phyloP scores from a whole-genome alignment of 2,113 vertebrate species.

The Prunella fulvescens region DNA sequence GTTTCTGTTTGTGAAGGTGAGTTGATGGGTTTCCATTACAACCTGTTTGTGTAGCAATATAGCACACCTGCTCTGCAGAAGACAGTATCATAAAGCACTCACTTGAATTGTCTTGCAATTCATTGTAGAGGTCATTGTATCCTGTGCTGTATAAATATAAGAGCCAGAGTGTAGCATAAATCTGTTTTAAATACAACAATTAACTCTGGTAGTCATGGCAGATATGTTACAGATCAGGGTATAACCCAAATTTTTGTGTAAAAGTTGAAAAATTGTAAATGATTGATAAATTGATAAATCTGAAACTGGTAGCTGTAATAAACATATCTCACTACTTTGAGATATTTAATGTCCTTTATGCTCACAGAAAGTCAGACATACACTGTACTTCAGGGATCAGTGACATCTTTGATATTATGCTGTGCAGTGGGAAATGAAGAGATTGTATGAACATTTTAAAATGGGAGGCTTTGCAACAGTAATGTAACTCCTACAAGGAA shows the following conservation, averaged over 20 bases:
- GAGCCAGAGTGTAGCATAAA: background rate
- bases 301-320: background rate
- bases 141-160: background rate
- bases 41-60: constrained; percentile 3
- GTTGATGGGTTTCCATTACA: constrained; percentile 24
- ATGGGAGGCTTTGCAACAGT: background rate
- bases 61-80: background rate
- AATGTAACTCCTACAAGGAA: background rate
- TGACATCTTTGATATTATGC: background rate
- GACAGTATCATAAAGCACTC: background rate
- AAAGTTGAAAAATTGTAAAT: background rate
- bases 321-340: background rate
- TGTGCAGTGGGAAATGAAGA: background rate
- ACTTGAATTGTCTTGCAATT: background rate
- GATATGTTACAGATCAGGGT: background rate
- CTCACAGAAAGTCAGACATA: background rate
- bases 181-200: background rate
- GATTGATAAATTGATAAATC: background rate
- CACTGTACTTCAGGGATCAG: background rate
- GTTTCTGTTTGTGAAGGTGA: constrained; percentile 38
- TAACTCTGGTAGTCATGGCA: background rate
- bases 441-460: background rate
- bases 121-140: constrained; percentile 6
- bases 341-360: background rate
- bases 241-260: background rate